These are phyloP conservation scores for Deilephila elpenor DNA, from an alignment of 2,888 invertebrate species.

Conservation along the genomic window DNA sequence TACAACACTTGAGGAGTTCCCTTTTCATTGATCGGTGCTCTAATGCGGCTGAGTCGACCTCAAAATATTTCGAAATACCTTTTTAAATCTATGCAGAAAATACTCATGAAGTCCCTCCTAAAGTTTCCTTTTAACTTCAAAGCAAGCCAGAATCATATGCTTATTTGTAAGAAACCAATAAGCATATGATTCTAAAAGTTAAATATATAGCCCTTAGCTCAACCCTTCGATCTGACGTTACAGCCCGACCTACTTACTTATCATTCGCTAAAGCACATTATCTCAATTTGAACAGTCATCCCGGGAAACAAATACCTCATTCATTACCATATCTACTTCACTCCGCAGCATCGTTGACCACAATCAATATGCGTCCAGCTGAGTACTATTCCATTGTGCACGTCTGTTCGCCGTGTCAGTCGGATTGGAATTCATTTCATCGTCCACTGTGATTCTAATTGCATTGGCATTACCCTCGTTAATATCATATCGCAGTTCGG, in stretches of 20 bases:
- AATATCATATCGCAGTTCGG: background rate
- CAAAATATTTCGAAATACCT: too few relatives aligned
- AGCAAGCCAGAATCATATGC: too few relatives aligned
- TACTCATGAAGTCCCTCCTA: too few relatives aligned
- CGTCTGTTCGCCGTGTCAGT: background rate
- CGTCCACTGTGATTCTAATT: background rate
- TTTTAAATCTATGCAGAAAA: too few relatives aligned
- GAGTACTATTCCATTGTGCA: constrained; percentile 4
- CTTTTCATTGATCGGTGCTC: too few relatives aligned
- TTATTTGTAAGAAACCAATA: too few relatives aligned
- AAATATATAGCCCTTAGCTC: too few relatives aligned
- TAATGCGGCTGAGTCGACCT: too few relatives aligned
- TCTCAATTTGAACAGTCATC: background rate
- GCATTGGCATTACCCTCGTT: background rate
- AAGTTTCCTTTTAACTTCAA: too few relatives aligned
- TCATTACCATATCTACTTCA: background rate
- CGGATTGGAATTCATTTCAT: constrained; percentile 13
- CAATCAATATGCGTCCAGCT: constrained; percentile 3
- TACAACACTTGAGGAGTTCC: too few relatives aligned
- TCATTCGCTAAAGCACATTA: background rate
- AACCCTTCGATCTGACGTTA: background rate
- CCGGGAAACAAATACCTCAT: background rate
- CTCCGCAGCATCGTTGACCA: constrained; percentile 1
- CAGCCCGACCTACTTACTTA: background rate
- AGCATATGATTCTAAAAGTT: too few relatives aligned